phyloP scores from a whole-genome alignment of 92 coral and sea anemone species.

The Zoanthus sansibaricus region DNA sequence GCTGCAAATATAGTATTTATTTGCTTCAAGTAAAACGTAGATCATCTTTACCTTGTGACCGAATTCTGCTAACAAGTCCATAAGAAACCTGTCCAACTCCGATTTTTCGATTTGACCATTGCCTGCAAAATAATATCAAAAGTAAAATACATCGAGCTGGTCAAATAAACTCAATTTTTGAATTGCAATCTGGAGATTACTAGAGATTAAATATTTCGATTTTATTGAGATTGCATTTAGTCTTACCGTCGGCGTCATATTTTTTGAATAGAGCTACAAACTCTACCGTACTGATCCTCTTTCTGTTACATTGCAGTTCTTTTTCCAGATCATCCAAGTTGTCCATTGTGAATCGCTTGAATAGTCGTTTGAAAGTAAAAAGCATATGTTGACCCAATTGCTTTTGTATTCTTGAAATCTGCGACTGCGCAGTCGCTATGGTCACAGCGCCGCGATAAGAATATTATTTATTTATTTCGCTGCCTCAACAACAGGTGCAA shows the following conservation, averaged over 20 bases:
- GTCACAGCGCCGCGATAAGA: conserved; percentile 24
- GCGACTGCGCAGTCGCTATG: conserved; percentile 45
- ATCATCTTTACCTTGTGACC: conserved; percentile 27
- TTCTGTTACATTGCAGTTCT: conserved; percentile 16
- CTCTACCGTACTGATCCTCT: conserved; percentile 23
- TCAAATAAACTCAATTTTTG: neutral
- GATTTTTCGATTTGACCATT: conserved; percentile 40
- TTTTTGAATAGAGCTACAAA: conserved; percentile 40
- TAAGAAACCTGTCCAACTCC: conserved; percentile 27
- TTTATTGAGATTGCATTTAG: neutral
- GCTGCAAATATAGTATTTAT: neutral
- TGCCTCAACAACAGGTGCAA: conserved; percentile 31
- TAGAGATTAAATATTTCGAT: neutral
- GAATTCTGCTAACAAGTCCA: conserved; percentile 28
- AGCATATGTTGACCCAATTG: neutral
- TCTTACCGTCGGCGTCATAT: conserved; percentile 33
- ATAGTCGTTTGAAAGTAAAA: conserved; percentile 28
- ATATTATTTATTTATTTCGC: conserved; percentile 40
- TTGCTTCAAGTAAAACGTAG: neutral
- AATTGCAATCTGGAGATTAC: neutral
- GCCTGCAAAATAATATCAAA: neutral
- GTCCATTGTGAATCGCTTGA: conserved; percentile 31
- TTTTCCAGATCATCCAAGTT: conserved; percentile 39
- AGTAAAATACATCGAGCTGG: neutral
- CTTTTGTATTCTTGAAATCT: conserved; percentile 9